These are phyloP conservation scores for Oxytorus armatus DNA, from an alignment of 2,888 invertebrate genomes.

Conservation along the genomic window DNA sequence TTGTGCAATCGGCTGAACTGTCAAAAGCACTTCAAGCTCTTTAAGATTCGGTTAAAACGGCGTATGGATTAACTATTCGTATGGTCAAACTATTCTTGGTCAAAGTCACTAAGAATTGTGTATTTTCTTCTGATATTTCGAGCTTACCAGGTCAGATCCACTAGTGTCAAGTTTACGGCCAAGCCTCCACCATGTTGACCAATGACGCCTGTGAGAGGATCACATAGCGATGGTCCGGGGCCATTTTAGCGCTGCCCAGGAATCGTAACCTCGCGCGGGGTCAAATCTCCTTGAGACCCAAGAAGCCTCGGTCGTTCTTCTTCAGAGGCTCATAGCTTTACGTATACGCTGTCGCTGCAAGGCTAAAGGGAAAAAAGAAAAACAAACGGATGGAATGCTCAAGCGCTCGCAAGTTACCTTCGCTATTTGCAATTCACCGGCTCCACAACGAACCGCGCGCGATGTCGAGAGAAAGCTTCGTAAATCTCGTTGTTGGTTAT, in stretches of 20 bases:
- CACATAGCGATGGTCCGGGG: constrained; percentile 25
- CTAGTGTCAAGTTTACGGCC: neutral
- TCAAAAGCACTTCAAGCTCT: too few relatives aligned
- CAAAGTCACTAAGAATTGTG: neutral
- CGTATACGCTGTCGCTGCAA: constrained; percentile 4
- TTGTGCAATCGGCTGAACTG: too few relatives aligned
- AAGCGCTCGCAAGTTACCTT: constrained; percentile 58
- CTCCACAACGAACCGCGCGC: constrained; percentile 30
- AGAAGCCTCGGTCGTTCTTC: constrained; percentile 25
- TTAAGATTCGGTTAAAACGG: too few relatives aligned
- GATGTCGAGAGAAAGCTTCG: constrained; percentile 76
- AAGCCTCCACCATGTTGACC: constrained; percentile 7
- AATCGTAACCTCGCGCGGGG: constrained; percentile 67
- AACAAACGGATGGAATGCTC: constrained; percentile 67
- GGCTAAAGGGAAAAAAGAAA: constrained; percentile 57
- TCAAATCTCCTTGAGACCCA: constrained; percentile 52
- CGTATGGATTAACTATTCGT: too few relatives aligned
- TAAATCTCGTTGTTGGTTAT: constrained; percentile 73
- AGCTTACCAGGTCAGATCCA: constrained; percentile 6
- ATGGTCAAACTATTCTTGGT: too few relatives aligned
- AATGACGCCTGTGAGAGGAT: constrained; percentile 13
- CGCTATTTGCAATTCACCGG: constrained; percentile 72
- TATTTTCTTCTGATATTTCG: neutral
- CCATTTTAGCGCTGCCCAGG: constrained; percentile 52
- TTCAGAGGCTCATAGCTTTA: neutral